Conservation (phyloP, 37 sponge, comb jelly and placozoan species). For the Spongilla lacustris region DNA sequence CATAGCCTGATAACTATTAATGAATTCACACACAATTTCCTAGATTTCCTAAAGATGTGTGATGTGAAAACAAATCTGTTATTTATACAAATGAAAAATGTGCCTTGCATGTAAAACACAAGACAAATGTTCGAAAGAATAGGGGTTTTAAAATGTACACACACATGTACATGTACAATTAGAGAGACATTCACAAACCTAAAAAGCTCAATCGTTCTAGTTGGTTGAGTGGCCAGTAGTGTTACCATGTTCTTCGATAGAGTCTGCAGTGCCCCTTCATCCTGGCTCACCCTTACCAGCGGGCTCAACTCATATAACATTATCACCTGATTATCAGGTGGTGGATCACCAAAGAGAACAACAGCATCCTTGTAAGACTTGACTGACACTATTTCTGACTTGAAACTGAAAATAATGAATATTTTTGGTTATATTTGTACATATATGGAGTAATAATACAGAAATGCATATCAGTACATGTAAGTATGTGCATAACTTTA, state of each 20-base stretch:
- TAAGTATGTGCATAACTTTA: too few relatives aligned
- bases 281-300: slow-evolving; percentile 16
- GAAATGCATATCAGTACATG: too few relatives aligned
- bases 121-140: too few relatives aligned
- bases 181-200: slow-evolving; percentile 32
- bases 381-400: background rate
- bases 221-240: slow-evolving; percentile 20
- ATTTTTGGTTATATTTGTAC: background rate
- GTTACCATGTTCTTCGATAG: background rate
- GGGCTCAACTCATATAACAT: slow-evolving; percentile 62
- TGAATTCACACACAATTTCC: too few relatives aligned
- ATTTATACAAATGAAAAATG: too few relatives aligned
- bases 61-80: too few relatives aligned
- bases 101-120: too few relatives aligned
- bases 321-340: slow-evolving; percentile 41
- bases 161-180: background rate
- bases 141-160: too few relatives aligned
- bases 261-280: slow-evolving; percentile 12
- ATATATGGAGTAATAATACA: background rate
- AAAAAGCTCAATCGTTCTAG: slow-evolving; percentile 31
- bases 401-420: background rate
- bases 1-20: too few relatives aligned
- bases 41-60: too few relatives aligned
- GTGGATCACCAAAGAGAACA: slow-evolving; percentile 36
- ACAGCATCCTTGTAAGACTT: slow-evolving; percentile 59